phyloP scores from a whole-genome alignment of 2,797 vertebrate genomes.

The Eulemur albifrons region DNA sequence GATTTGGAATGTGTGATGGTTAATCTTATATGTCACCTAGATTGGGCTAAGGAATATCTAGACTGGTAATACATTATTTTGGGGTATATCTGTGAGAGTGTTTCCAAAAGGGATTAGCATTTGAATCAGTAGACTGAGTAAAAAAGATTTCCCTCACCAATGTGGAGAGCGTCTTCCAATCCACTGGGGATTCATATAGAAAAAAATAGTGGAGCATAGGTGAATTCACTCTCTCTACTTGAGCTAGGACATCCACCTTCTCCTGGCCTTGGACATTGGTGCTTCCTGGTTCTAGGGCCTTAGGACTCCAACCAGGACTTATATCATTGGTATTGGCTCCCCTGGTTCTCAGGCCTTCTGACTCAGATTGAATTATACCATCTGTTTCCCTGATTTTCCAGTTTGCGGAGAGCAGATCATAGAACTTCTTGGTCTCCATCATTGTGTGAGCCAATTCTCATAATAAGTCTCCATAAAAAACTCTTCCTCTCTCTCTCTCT shows the following conservation, averaged over 20 bases:
- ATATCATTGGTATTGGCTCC: neutral
- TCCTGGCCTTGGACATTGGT: neutral
- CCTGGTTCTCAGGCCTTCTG: neutral
- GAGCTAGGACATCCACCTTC: neutral
- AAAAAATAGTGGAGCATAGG: too few relatives aligned
- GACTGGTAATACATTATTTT: neutral
- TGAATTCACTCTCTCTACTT: neutral
- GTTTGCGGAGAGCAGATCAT: neutral
- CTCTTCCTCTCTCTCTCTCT: neutral
- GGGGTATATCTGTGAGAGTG: neutral
- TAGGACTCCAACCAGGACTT: neutral
- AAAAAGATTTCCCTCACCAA: neutral
- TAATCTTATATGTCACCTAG: too few relatives aligned
- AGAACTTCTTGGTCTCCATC: neutral
- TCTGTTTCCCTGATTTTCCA: neutral
- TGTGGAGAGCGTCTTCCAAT: neutral
- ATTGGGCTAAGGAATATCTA: too few relatives aligned
- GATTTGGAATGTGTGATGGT: neutral
- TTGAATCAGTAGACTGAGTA: neutral
- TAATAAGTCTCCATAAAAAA: neutral
- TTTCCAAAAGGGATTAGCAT: neutral
- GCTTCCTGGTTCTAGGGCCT: neutral
- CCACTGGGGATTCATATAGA: too few relatives aligned
- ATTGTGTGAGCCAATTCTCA: neutral
- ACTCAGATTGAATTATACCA: too few relatives aligned